These are phyloP conservation scores for Condylostylus longicornis DNA, from an alignment of 1,140 invertebrate genomes.

Conservation along the genomic window DNA sequence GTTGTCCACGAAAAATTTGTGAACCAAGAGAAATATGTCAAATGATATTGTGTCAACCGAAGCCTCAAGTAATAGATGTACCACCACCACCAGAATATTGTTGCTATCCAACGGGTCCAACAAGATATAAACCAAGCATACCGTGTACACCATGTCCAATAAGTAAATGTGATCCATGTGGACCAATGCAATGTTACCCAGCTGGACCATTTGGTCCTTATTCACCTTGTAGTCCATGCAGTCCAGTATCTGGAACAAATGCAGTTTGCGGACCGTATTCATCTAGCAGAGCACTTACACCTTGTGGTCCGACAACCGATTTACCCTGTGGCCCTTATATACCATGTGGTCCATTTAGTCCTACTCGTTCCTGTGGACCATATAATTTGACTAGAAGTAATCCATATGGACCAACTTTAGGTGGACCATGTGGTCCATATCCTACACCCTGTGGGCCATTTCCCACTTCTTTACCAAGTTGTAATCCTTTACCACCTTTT, in stretches of 20 bases:
- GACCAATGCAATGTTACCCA: constrained; percentile 16
- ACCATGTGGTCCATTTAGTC: constrained; percentile 6
- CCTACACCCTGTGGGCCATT: too few relatives aligned
- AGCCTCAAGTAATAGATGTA: constrained; percentile 26
- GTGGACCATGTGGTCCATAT: constrained; percentile 23
- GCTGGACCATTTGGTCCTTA: not conserved
- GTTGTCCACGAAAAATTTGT: constrained; percentile 24
- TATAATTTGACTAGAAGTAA: too few relatives aligned
- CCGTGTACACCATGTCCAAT: constrained; percentile 25
- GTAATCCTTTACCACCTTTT: too few relatives aligned
- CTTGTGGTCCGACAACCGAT: too few relatives aligned
- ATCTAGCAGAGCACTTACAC: too few relatives aligned
- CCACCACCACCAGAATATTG: constrained; percentile 27
- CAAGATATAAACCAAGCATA: constrained; percentile 24
- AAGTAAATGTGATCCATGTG: constrained; percentile 18
- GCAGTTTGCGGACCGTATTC: too few relatives aligned
- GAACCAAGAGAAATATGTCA: constrained; percentile 26
- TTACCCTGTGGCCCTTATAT: not conserved
- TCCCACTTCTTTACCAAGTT: too few relatives aligned
- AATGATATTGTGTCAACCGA: constrained; percentile 25
- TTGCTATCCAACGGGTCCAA: constrained; percentile 26
- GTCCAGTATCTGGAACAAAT: too few relatives aligned
- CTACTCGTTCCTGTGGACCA: constrained; percentile 7
- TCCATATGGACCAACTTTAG: too few relatives aligned
- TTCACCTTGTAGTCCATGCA: not conserved